Base-by-base conservation (phyloP, 2,888 invertebrate genomes). In the Clivina fossor region DNA sequence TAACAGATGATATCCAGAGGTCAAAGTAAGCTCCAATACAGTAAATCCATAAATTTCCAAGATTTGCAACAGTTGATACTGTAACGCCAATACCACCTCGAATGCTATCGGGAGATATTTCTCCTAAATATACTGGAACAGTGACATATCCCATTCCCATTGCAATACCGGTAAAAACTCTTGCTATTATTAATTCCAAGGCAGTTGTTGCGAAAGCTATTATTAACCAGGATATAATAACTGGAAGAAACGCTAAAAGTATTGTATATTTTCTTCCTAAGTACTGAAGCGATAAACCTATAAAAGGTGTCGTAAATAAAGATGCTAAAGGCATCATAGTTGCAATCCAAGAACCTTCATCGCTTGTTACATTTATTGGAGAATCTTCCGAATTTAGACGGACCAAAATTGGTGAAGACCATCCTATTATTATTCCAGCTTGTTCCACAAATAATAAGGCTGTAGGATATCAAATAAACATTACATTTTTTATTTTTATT, bases 281-380 rank as follows among this genome's bases (percentile, higher is more conserved):
- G 59, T 75, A 73, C 66, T 83, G 82, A 57, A 82, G 81, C 59
- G 79, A 70, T 66, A 82, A 77, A n/a, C 81, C 83, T 16, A 82
- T 76, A 15, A 81, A 74, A n/a, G 81, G 69, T 15, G 79, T 80
- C 41, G 81, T 81, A 40, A 81, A 70, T n/a, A 80, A 78, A 1
- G 80, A 80, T 62, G 81, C 82, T 48, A 82, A 71, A 60, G 82
- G 78, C 74, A 80, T 79, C 63, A 82, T 76, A 41, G 81, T 81
- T 2, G 78, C 79, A 66, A 80, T 77, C 79, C 79, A 79, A 68
- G 80, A 78, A 63, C 75, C 74, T 61, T 79, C 70, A 57, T 73
- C 74, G n/a, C 65, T 28, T 11, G 74, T 67, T 46, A 77, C 74
- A 46, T 71, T 74, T 66, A 79, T 78, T 8, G 54, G n/a, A 8